Evolutionary conservation across 2,113 vertebrate species (phyloP).

Genomic region (Progne subis): DNA sequence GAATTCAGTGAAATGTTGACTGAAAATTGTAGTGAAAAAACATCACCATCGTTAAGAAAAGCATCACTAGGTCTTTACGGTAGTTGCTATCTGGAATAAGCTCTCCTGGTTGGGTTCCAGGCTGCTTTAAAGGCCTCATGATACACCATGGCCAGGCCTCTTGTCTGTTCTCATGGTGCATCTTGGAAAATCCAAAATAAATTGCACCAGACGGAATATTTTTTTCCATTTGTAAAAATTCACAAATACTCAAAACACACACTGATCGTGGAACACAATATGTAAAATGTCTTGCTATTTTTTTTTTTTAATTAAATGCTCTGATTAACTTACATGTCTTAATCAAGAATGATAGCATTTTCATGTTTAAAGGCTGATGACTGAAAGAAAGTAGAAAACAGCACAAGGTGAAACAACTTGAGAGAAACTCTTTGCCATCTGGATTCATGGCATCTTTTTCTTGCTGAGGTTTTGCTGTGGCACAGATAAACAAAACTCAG

Average conservation of each 20-base stretch:
- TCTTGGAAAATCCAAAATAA: conserved; percentile 3
- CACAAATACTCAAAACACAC: background rate
- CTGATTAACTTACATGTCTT: background rate
- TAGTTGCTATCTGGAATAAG: background rate
- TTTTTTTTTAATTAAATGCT: background rate
- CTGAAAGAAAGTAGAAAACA: background rate
- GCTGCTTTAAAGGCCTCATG: background rate
- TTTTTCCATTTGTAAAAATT: background rate
- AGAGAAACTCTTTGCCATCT: background rate
- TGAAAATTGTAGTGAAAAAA: background rate
- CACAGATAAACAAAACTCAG: background rate
- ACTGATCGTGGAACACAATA: background rate
- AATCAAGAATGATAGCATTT: background rate
- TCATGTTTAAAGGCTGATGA: background rate
- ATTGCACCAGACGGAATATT: background rate
- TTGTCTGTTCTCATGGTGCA: background rate
- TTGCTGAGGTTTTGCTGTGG: background rate
- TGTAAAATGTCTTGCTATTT: background rate
- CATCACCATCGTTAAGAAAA: background rate
- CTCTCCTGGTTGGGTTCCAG: background rate
- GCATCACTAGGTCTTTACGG: rapidly evolving
- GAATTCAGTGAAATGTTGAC: background rate
- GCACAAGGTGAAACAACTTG: background rate
- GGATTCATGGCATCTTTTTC: background rate
- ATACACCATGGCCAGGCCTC: background rate